Evolutionary conservation across 2,888 invertebrate genomes (phyloP), one percentile per base, ranked within the genome.

Genomic region (Papilio protenor): DNA sequence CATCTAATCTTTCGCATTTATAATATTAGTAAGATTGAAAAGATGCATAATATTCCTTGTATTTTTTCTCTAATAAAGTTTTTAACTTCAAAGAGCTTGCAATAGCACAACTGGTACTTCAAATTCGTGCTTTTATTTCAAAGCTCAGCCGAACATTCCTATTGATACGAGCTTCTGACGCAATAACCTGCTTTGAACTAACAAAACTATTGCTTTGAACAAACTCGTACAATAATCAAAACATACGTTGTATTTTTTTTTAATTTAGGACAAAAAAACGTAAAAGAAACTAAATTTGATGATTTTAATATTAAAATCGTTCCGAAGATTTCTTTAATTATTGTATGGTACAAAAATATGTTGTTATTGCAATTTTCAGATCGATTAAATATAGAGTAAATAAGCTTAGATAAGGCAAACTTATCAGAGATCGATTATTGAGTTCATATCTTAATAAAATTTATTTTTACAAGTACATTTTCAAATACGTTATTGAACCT

Each of bases 51-150:
- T 23, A 59, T 23, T 59, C 23, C 23, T 12, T 27, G 23, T 16
- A 33, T 64, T 18, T 64, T 64, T 40, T 40, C 11, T 11, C 11
- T 66, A n/a, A 18, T 33, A n/a, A 66, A n/a, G 64, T 16, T 64
- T 66, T 64, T 27, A 12, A 27, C 21, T 16, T 74, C 49, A 74
- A 74, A 64, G 49, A n/a, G 74, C 47, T n/a, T 64, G 16, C 74
- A 64, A 10, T 23, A 33, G 18, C 52, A 75, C 75, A 75, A 75
- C 66, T 66, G 66, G 23, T n/a, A 49, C 66, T 75, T 75, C 66
- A 64, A 40, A 75, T 33, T 52, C 27, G 66, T 66, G 66, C 66
- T 75, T 75, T 75, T 66, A 75, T 64, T 74, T 74, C 59, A 64
- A 61, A 75, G 47, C 66, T 66, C 66, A 40, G 40, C n/a, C 75